These are phyloP conservation scores for Lethocerus indicus DNA, from an alignment of 1,140 invertebrate genomes.

Conservation along the genomic window DNA sequence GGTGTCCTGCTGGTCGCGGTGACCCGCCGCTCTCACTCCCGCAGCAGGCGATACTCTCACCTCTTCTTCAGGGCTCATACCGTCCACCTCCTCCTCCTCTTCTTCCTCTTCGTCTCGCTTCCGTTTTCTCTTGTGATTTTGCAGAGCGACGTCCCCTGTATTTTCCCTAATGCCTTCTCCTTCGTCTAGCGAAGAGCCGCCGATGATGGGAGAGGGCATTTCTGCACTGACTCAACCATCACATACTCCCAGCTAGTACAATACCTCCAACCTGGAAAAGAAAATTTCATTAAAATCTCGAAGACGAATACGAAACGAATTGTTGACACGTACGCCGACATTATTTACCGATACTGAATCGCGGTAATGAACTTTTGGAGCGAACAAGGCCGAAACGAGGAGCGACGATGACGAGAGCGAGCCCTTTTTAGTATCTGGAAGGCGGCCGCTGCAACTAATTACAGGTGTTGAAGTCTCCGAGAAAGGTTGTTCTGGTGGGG, in stretches of 20 bases:
- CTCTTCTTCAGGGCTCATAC: conserved; percentile 50
- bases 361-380: too few relatives aligned
- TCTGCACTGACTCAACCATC: conserved; percentile 17
- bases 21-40: conserved; percentile 20
- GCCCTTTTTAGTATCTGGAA: too few relatives aligned
- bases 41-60: conserved; percentile 34
- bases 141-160: not conserved
- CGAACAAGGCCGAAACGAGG: too few relatives aligned
- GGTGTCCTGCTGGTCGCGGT: conserved; percentile 19
- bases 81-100: conserved; percentile 23
- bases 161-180: conserved; percentile 7
- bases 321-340: too few relatives aligned
- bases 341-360: too few relatives aligned
- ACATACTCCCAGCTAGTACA: conserved; percentile 16
- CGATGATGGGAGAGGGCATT: conserved; percentile 17
- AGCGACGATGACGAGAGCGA: too few relatives aligned
- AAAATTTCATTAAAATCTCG: conserved; percentile 3
- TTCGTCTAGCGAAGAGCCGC: conserved; percentile 16
- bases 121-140: conserved; percentile 1
- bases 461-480: too few relatives aligned
- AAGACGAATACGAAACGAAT: too few relatives aligned
- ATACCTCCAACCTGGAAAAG: conserved; percentile 16
- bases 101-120: conserved; percentile 7
- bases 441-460: too few relatives aligned
- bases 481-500: too few relatives aligned